Evolutionary conservation across 2,797 vertebrate species (phyloP), one percentile per base, ranked within the genome.

Genomic region (Loris lydekkerianus): DNA sequence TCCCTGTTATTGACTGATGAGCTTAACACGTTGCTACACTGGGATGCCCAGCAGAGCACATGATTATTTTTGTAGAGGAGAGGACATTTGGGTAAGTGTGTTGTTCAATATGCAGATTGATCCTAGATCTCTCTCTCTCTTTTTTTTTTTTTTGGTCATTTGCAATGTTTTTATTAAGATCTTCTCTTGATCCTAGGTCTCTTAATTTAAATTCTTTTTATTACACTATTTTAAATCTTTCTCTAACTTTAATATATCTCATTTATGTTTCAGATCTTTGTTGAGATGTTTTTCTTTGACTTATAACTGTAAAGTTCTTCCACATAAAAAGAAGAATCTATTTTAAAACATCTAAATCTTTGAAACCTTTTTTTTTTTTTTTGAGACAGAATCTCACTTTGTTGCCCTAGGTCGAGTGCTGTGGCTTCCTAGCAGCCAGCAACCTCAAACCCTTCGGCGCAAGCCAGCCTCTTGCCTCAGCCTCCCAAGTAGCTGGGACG

Each of bases 331-430:
- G 58, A 90, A 76, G 20, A 93, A 53, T 81, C 91, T 81, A 0
- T 63, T 96, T 94, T 97, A 94, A 96, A 90, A 94, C 49, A 70
- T 3, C n/a, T 78, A 93, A 95, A 85, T 84, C 63, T 76, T 95
- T 27, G 10, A 89, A 96, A 92, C 69, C 15, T 53, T 53, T 53
- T 53, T 15, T 53, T 53, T 53, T 53, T 53, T 15, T 53, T 53
- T 53, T 53, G 49, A 53, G 49, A 53, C 14, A 53, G 49, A 53
- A 14, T 53, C 49, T 53, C 49, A 53, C 49, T 53, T 15, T 53
- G 49, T 53, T 53, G 4, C 49, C 49, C 49, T 53, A 5, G 14
- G 49, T 15, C 4, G 49, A 53, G 14, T 3, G 49, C 14, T 4
- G 3, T 53, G 49, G 4, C 14, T 15, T 53, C 49, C 15, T 17